phyloP scores from a whole-genome alignment of 92 coral and sea anemone species.

The Actinostola sp. region DNA sequence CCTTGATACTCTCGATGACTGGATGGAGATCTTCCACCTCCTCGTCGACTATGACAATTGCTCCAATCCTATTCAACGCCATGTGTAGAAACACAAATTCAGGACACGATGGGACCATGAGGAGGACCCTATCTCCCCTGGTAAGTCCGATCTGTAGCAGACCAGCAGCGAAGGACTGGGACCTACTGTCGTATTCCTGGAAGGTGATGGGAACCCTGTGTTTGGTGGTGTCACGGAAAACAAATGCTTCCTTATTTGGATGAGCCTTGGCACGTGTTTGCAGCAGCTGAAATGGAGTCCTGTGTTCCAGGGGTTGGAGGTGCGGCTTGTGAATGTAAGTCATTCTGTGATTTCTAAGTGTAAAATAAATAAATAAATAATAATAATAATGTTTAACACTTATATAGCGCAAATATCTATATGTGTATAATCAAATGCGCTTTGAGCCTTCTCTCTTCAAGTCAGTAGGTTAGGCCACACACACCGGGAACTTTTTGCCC shows the following conservation, averaged over 20 bases:
- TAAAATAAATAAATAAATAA: too few relatives aligned
- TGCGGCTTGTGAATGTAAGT: slow-evolving; percentile 38
- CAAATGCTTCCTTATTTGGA: slow-evolving; percentile 37
- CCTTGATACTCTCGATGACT: neutral
- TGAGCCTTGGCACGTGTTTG: slow-evolving; percentile 7
- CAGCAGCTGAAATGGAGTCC: slow-evolving; percentile 39
- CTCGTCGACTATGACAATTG: neutral
- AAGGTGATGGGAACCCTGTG: slow-evolving; percentile 33
- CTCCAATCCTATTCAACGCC: slow-evolving; percentile 39
- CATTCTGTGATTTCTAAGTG: too few relatives aligned
- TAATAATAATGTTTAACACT: too few relatives aligned
- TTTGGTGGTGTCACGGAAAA: slow-evolving; percentile 6
- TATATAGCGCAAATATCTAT: too few relatives aligned
- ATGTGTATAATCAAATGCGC: too few relatives aligned
- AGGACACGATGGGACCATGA: slow-evolving; percentile 14
- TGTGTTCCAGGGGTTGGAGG: slow-evolving; percentile 29
- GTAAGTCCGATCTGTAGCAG: slow-evolving; percentile 23
- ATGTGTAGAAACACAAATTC: slow-evolving; percentile 26
- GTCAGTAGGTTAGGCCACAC: too few relatives aligned
- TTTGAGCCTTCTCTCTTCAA: too few relatives aligned
- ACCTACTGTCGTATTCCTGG: slow-evolving; percentile 8
- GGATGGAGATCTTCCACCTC: neutral
- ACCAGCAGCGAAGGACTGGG: slow-evolving; percentile 35
- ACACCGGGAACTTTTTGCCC: too few relatives aligned
- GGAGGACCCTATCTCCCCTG: slow-evolving; percentile 31